Evolutionary conservation across 2,113 vertebrate genomes (phyloP), one percentile per base, ranked within the genome.

Genomic region (Toxotes jaculatrix): DNA sequence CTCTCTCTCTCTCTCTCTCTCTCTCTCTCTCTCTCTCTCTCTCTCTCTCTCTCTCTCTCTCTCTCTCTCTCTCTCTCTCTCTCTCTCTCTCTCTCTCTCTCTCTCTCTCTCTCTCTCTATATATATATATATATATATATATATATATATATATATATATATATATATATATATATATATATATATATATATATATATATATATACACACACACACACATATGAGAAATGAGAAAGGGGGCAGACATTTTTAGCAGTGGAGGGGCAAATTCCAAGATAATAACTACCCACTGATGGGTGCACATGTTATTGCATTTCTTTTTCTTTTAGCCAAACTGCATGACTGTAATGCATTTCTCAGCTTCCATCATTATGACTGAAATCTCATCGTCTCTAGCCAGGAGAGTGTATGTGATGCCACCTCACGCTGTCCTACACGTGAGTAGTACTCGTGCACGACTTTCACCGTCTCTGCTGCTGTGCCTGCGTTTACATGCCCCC

Each of bases 351-450:
- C 10, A 76, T 36, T 76, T 40, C 21, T 40, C 45, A 60, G 70
- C 38, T 36, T 53, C 14, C 59, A 77, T 59, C 68, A 47, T 32
- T 49, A 74, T 61, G 9, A 79, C 40, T 70, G 70, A 80, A 93
- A 87, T 32, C 59, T 27, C 78, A 78, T 75, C 12, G 34, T 90
- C 77, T 47, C 63, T 38, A 34, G 63, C 79, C 17, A 23, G 38
- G 53, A 1, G 23, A 31, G 40, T 55, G 60, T 47, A 62, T 67
- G 70, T 34, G 80, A 88, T 83, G 86, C 82, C 64, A 84, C 75
- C 83, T 94, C 93, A 94, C 92, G 81, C 92, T 90, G 86, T 78
- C 47, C 43, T 81, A 74, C 93, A 95, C 88, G 92, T 94, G 94
- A 93, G 72, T 11, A n/a, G 34, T 45, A 82, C 87, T 79, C 61